Evolutionary conservation across 1,140 invertebrate genomes (phyloP), one percentile per base, ranked within the genome.

Genomic region (Gryon sp.): DNA sequence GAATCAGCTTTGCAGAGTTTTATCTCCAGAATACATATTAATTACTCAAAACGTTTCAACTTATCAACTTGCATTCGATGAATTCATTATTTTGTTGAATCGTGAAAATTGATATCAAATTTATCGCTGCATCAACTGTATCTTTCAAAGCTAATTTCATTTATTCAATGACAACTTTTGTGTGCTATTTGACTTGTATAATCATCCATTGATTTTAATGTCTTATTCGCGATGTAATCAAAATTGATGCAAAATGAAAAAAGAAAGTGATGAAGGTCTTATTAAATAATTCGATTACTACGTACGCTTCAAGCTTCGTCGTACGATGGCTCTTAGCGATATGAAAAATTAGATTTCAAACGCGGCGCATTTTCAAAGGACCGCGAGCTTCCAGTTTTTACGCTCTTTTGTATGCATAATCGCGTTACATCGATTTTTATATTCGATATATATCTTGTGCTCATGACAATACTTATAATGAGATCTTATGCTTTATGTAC

Each of bases 261-360:
- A 70, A 62, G 14, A 62, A 45, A 41, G 36, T 62, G 63, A 68
- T 60, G 50, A 52, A 26, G 34, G 40, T 57, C 63, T 76, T 69
- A 69, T 69, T 68, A 69, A 63, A 69, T 76, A 76, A 76, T 76
- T 63, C 16, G 38, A 69, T 69, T 57, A 55, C 40, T 52, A n/a
- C n/a, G 22, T 26, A 48, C 32, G 45, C 38, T 38, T 34, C 30
- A n/a, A 28, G 45, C 63, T 69, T 69, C 57, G 28, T 11, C 48
- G 20, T 40, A 57, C 52, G 20, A 43, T 55, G n/a, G 28, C 53
- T 59, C 41, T 46, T 60, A 66, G 60, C 62, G 62, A 66, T 60
- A 66, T 62, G 53, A 75, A 53, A 66, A 75, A 75, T 75, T 75
- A 52, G 26, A 68, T 76, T 75, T 55, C 20, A n/a, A 48, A 52